Conservation (phyloP, 2,888 invertebrate species). For the Lithodes maja region DNA sequence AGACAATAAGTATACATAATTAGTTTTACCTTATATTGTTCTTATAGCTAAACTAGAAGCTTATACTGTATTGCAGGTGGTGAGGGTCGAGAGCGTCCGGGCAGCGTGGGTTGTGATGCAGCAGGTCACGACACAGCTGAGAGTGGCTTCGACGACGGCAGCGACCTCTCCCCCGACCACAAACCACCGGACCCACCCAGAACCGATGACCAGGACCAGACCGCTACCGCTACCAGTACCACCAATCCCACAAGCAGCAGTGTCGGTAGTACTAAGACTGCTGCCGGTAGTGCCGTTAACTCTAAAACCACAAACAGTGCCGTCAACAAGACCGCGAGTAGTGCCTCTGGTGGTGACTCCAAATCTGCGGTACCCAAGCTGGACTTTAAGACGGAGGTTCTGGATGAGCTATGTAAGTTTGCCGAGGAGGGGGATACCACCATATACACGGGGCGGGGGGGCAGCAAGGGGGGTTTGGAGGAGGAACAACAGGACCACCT, state of each 20-base stretch:
- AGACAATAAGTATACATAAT: no score
- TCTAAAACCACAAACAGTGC: background rate
- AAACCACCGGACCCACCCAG: constrained; percentile 45
- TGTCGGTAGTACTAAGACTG: no score
- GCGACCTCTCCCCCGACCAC: constrained; percentile 62
- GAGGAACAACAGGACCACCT: constrained; percentile 18
- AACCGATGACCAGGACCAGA: constrained; percentile 3
- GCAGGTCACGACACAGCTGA: constrained; percentile 58
- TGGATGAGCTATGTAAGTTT: constrained; percentile 69
- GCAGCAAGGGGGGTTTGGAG: constrained; percentile 22
- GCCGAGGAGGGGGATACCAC: constrained; percentile 69
- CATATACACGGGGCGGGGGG: constrained; percentile 64
- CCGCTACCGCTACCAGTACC: background rate
- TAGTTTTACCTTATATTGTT: no score
- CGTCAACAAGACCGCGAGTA: background rate
- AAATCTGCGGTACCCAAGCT: constrained; percentile 43
- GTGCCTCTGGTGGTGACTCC: background rate
- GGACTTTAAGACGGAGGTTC: constrained; percentile 69
- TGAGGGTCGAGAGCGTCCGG: constrained; percentile 42
- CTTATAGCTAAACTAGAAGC: no score
- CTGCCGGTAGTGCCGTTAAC: no score
- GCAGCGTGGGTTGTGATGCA: constrained; percentile 27
- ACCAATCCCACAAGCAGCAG: constrained; percentile 1
- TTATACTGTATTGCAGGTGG: no score
- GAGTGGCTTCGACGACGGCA: constrained; percentile 68